Evolutionary conservation across 2,797 vertebrate species (phyloP).

Genomic region (Eulemur mongoz): DNA sequence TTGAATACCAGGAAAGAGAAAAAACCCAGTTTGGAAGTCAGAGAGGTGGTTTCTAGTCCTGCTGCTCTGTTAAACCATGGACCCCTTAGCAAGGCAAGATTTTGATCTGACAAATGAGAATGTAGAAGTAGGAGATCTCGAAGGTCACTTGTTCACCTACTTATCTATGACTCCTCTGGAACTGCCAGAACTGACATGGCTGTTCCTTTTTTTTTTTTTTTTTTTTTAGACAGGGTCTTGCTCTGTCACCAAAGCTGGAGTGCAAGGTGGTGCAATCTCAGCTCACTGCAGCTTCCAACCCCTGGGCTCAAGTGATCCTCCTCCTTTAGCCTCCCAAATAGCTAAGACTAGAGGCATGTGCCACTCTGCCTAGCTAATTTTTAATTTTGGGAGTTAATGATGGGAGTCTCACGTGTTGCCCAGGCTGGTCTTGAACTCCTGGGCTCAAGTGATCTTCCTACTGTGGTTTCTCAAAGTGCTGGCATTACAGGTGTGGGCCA

Average conservation of each 20-base stretch:
- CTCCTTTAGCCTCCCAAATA: background rate
- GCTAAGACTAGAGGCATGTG: background rate
- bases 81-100: background rate
- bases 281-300: background rate
- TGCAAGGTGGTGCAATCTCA: background rate
- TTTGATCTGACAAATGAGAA: background rate
- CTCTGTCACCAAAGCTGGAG: background rate
- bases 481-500: background rate
- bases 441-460: background rate
- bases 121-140: background rate
- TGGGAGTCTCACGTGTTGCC: background rate
- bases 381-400: background rate
- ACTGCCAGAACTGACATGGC: background rate
- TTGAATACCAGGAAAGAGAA: slow-evolving; percentile 4
- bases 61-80: background rate
- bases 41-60: background rate
- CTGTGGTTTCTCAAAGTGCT: background rate
- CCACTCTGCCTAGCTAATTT: background rate
- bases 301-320: background rate
- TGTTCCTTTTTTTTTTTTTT: too few species aligned
- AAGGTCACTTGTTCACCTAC: accelerated
- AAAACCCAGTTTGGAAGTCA: background rate
- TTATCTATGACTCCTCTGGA: background rate
- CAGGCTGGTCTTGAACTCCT: background rate
- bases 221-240: background rate